Percentiles rank a stretch among this genome's conserved stretches.
Conservation (phyloP, 2,113 vertebrate genomes). For the Eidolon helvum region DNA sequence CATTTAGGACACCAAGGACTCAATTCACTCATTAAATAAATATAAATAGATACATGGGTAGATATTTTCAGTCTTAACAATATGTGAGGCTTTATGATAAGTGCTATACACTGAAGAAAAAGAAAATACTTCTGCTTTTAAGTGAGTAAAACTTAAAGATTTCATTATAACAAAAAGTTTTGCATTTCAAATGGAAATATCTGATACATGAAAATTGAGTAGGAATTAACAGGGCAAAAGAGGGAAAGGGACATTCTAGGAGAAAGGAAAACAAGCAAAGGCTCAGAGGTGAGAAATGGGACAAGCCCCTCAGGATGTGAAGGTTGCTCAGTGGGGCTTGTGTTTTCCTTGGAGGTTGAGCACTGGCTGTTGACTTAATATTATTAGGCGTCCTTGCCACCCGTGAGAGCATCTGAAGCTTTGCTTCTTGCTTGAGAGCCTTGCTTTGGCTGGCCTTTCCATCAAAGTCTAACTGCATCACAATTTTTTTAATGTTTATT, state of each 20-base stretch:
- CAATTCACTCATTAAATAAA: background rate
- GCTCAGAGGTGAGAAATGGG: background rate
- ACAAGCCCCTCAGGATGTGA: background rate
- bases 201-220: background rate
- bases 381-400: background rate
- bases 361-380: background rate
- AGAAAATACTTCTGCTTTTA: constrained; percentile 13
- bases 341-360: background rate
- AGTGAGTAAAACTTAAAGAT: background rate
- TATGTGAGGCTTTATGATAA: background rate
- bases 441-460: background rate
- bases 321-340: background rate
- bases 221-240: background rate
- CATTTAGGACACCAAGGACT: background rate
- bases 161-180: background rate
- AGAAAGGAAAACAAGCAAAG: background rate
- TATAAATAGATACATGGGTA: background rate
- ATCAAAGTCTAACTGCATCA: background rate
- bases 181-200: background rate
- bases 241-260: background rate
- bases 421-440: background rate
- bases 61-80: background rate
- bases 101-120: background rate
- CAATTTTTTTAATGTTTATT: background rate
- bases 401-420: background rate